phyloP scores from a whole-genome alignment of 2,113 vertebrate species.

The Catagonus wagneri region DNA sequence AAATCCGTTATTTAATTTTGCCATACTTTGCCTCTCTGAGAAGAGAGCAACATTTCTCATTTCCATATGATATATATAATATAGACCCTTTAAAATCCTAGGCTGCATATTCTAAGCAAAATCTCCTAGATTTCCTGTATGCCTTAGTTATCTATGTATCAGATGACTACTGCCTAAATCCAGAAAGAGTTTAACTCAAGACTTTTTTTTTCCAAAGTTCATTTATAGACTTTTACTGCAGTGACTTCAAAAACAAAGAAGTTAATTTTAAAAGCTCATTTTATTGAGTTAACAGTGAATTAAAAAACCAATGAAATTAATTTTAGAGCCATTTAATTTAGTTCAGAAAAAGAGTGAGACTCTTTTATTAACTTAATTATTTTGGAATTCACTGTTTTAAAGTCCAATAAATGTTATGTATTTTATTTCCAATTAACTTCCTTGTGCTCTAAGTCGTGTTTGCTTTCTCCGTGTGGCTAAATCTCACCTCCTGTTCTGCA shows the following conservation, averaged over 20 bases:
- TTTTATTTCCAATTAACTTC: slow-evolving; percentile 84
- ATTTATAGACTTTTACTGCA: slow-evolving; percentile 66
- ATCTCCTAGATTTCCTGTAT: not conserved
- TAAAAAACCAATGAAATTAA: slow-evolving; percentile 83
- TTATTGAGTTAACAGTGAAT: slow-evolving; percentile 82
- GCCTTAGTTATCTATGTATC: not conserved
- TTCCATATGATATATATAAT: not conserved
- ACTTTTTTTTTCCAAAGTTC: slow-evolving; percentile 33
- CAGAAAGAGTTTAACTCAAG: slow-evolving; percentile 53
- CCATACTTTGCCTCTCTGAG: not conserved
- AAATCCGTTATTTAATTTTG: not conserved
- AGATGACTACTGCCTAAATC: slow-evolving; percentile 10
- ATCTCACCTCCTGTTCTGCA: slow-evolving; percentile 34
- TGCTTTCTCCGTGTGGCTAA: slow-evolving; percentile 13
- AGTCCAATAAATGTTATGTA: slow-evolving; percentile 82
- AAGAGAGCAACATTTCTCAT: not conserved
- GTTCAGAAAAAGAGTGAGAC: slow-evolving; percentile 76
- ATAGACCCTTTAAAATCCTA: not conserved
- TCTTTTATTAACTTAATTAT: slow-evolving; percentile 84
- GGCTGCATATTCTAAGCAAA: not conserved
- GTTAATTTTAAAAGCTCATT: slow-evolving; percentile 83
- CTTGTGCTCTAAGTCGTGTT: slow-evolving; percentile 62
- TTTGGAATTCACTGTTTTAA: slow-evolving; percentile 82
- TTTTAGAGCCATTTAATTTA: slow-evolving; percentile 84
- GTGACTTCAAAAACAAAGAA: slow-evolving; percentile 79